Evolutionary conservation across 2,797 vertebrate genomes (phyloP), one percentile per base, ranked within the genome.

Genomic region (Cirrhinus molitorella): DNA sequence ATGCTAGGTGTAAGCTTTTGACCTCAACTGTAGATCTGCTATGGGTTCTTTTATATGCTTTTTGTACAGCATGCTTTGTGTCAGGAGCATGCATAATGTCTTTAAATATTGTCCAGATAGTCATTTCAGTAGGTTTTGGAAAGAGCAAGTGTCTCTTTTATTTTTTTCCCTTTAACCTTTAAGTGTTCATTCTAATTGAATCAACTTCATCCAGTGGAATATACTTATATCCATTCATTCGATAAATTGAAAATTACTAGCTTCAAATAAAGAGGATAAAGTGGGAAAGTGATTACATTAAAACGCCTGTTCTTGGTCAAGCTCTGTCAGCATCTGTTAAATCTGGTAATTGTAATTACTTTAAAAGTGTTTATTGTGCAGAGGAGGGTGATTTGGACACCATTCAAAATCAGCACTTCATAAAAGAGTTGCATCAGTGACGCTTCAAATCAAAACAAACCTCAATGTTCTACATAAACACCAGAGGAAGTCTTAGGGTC

Each of bases 401-500:
- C 59, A 10, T 49, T 72, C 68, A 72, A 53, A 45, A 67, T 83
- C 81, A 76, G 25, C 49, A 34, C 37, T 67, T 53, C 19, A 73
- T 81, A 61, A 65, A 37, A 63, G 28, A 37, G 53, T n/a, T 59
- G 55, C 40, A 31, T 71, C 55, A 63, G 28, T 25, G 45, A 82
- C n/a, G 21, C n/a, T 66, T 66, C 61, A 66, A 53, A 65, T 55
- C 57, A 74, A 72, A 66, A 65, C 55, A 63, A 14, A 14, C 72
- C 49, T 81, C 65, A 31, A 40, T 11, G 0, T 65, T 65, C 37
- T 53, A 16, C 16, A 63, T 28, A 57, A 66, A 40, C 73, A 37
- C 7, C 28, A 65, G 65, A 73, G 71, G 57, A 87, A 70, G 73
- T 79, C 19, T 84, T 59, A 51, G 37, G 67, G 57, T 76, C 76